Evolutionary conservation across 2,113 vertebrate species (phyloP).

Genomic region (Eonycteris spelaea): DNA sequence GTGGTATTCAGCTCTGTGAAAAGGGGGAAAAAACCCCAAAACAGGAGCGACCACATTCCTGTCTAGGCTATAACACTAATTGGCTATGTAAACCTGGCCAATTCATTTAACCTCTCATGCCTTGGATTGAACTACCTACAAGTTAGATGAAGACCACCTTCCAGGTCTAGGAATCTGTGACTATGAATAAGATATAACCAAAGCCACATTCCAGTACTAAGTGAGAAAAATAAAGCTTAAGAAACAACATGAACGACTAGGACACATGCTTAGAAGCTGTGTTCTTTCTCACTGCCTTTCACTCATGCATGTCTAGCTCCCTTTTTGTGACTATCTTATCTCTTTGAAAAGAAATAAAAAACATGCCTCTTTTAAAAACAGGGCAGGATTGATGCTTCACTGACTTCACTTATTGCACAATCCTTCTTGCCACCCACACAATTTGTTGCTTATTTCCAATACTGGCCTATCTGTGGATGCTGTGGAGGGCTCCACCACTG

Average conservation of each 20-base stretch:
- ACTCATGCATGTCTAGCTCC: background rate
- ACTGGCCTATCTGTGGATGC: background rate
- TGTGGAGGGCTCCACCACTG: background rate
- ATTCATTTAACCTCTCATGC: background rate
- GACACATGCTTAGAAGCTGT: background rate
- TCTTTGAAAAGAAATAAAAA: background rate
- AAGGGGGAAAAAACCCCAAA: background rate
- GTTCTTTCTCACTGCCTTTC: constrained; percentile 2
- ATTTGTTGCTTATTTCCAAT: constrained; percentile 8
- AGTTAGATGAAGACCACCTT: background rate
- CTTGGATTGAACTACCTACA: background rate
- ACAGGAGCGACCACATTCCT: background rate
- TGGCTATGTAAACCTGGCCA: background rate
- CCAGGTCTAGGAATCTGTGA: constrained; percentile 8
- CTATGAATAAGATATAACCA: background rate
- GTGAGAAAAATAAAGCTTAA: background rate
- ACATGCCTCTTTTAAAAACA: background rate
- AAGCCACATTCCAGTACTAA: background rate
- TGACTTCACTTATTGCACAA: background rate
- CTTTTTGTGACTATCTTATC: background rate
- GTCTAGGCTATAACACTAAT: background rate
- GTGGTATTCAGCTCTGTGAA: constrained; percentile 37
- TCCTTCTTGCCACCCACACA: background rate
- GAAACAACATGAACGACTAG: background rate
- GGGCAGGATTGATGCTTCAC: background rate